Conservation (phyloP, 2,113 vertebrate species). For the Neomonachus schauinslandi region DNA sequence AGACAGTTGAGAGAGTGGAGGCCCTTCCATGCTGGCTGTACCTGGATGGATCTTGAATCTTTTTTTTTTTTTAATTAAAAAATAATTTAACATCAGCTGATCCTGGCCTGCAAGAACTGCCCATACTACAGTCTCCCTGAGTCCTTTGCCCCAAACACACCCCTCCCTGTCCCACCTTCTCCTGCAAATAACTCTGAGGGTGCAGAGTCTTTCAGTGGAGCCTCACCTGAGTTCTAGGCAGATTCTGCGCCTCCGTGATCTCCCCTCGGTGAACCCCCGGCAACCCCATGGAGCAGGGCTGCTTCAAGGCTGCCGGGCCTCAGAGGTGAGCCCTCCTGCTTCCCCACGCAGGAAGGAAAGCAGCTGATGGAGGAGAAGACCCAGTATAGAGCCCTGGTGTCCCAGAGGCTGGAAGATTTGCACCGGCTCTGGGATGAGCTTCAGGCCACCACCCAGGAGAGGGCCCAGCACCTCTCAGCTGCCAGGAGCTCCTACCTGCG, state of each 20-base stretch:
- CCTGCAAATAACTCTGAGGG: background rate
- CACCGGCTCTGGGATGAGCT: slow-evolving; percentile 91
- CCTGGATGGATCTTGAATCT: background rate
- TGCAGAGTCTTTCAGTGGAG: background rate
- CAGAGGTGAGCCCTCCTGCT: background rate
- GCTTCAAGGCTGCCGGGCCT: background rate
- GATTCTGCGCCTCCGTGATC: background rate
- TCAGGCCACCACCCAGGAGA: slow-evolving; percentile 89
- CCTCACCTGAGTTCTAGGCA: background rate
- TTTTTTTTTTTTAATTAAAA: background rate
- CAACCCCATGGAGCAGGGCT: background rate
- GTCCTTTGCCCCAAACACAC: background rate
- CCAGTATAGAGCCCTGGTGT: slow-evolving; percentile 86
- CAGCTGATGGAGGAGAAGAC: slow-evolving; percentile 91
- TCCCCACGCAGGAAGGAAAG: slow-evolving; percentile 89
- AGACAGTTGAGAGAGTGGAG: background rate
- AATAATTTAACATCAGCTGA: background rate
- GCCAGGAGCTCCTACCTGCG: slow-evolving; percentile 93
- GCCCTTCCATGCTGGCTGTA: background rate
- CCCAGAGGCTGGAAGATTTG: slow-evolving; percentile 87
- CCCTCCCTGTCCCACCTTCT: background rate
- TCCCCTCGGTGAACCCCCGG: background rate
- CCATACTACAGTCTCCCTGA: no score
- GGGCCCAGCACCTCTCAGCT: slow-evolving; percentile 90
- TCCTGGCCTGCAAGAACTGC: background rate